These are phyloP conservation scores for Thamnophis sirtalis DNA, from an alignment of 2,113 vertebrate species.

Conservation along the genomic window DNA sequence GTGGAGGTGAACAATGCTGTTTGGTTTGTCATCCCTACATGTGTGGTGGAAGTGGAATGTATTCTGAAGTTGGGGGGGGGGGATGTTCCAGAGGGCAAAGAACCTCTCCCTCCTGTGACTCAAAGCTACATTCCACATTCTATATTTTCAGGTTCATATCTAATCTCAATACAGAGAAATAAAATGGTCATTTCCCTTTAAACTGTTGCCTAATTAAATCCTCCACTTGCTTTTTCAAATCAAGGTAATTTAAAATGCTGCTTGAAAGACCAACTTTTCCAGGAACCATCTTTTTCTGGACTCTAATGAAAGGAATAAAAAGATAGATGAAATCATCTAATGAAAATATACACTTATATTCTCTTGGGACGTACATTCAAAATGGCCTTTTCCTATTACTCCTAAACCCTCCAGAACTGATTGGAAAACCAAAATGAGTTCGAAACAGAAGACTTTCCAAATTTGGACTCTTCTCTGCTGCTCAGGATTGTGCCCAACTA, in stretches of 20 bases:
- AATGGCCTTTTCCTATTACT: background rate
- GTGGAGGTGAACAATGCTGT: background rate
- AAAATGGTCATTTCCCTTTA: background rate
- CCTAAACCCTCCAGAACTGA: background rate
- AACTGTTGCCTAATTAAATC: background rate
- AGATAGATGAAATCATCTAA: background rate
- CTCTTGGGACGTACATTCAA: background rate
- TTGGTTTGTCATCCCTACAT: background rate
- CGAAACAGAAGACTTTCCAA: background rate
- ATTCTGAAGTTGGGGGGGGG: background rate
- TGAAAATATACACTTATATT: background rate
- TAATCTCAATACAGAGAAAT: background rate
- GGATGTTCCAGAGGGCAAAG: background rate
- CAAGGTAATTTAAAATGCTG: background rate
- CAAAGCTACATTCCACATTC: background rate
- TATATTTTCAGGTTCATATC: background rate
- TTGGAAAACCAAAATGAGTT: background rate
- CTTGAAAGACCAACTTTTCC: background rate
- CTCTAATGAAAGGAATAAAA: background rate
- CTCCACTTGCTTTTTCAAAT: background rate
- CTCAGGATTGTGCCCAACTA: background rate
- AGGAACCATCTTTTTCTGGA: background rate
- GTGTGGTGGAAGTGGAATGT: background rate
- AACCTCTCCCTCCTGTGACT: background rate
- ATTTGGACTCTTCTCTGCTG: background rate